Conservation (phyloP, 2,888 invertebrate species). For the Fabriciana adippe region DNA sequence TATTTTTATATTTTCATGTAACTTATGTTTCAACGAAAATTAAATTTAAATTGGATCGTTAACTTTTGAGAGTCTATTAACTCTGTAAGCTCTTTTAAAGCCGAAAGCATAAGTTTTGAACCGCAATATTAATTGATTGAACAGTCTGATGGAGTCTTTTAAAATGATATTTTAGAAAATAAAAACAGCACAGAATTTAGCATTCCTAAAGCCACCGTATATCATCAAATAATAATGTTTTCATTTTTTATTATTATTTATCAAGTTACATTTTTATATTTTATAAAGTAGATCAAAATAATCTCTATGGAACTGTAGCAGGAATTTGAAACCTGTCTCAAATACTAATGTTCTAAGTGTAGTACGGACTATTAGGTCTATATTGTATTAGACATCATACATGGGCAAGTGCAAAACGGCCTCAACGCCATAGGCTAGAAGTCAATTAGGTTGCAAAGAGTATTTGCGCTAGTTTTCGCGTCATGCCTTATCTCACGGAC, state of each 20-base stretch:
- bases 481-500: conserved; percentile 64
- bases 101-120: conserved; percentile 29
- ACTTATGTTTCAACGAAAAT: conserved; percentile 38
- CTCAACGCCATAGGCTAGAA: conserved; percentile 48
- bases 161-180: not conserved
- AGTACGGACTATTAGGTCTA: conserved; percentile 54
- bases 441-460: conserved; percentile 62
- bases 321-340: no score
- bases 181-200: not conserved
- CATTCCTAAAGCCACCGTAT: no score
- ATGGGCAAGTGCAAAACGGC: conserved; percentile 39
- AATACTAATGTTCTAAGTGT: no score
- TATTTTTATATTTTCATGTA: conserved; percentile 27
- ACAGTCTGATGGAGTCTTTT: not conserved
- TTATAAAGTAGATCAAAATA: no score
- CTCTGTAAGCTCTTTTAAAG: conserved; percentile 49
- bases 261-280: no score
- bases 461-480: conserved; percentile 62
- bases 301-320: no score
- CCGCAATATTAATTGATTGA: conserved; percentile 25
- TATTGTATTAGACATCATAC: conserved; percentile 48
- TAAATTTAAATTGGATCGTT: conserved; percentile 50
- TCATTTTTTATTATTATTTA: no score
- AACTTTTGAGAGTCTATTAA: conserved; percentile 45
- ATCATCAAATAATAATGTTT: no score